These are phyloP conservation scores for Lacanobia wlatinum DNA, from an alignment of 2,888 invertebrate species.

Conservation along the genomic window DNA sequence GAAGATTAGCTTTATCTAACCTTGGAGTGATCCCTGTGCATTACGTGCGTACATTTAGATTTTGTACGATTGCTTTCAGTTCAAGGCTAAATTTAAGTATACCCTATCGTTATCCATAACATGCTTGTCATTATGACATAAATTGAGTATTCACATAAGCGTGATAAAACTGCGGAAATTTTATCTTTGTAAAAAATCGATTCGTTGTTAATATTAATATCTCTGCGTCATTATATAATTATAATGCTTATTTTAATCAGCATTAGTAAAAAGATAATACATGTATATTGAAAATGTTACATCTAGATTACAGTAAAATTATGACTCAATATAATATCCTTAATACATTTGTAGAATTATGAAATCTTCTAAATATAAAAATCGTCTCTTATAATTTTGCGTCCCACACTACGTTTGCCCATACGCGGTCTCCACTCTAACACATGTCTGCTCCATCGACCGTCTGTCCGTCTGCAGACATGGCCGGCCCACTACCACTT, in stretches of 20 bases:
- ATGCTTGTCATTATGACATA: conserved; percentile 11
- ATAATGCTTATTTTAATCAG: not conserved
- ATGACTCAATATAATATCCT: not conserved
- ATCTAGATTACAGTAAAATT: conserved; percentile 4
- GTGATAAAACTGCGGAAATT: conserved; percentile 15
- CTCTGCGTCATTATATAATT: conserved; percentile 17
- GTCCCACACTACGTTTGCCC: no score
- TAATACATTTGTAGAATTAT: not conserved
- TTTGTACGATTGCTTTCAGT: conserved; percentile 31
- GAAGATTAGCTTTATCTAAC: conserved; percentile 23
- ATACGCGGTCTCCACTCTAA: no score
- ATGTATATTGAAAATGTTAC: conserved; percentile 19
- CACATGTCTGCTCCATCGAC: no score
- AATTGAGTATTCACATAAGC: not conserved
- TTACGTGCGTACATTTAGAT: not conserved
- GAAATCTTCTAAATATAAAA: no score
- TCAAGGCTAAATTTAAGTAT: conserved; percentile 24
- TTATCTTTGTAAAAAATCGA: conserved; percentile 11
- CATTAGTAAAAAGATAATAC: not conserved
- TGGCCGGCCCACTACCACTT: no score
- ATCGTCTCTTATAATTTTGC: no score
- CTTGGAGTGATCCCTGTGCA: conserved; percentile 23
- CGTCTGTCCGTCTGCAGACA: no score
- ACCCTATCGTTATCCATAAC: conserved; percentile 21
- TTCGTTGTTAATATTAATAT: no score